Percentiles rank a stretch among this genome's conserved stretches.
These are phyloP conservation scores for Solenopsis fugax DNA, from an alignment of 1,140 invertebrate species.

Conservation along the genomic window DNA sequence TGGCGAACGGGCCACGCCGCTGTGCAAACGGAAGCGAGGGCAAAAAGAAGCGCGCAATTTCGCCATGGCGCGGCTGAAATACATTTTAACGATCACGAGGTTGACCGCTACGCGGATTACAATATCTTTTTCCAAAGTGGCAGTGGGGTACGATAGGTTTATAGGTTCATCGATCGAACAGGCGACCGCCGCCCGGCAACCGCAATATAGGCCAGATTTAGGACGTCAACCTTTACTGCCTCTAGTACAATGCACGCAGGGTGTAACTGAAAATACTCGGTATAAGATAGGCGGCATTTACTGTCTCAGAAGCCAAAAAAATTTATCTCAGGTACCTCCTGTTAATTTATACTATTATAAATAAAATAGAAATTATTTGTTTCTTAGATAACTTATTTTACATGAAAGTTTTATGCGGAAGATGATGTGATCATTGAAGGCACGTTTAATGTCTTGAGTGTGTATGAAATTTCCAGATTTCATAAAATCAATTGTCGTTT, in stretches of 20 bases:
- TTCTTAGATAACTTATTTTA: too few species aligned
- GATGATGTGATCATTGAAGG: neutral
- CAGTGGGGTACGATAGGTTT: conserved; percentile 76
- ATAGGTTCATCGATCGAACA: conserved; percentile 68
- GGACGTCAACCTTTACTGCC: conserved; percentile 60
- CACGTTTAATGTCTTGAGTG: neutral
- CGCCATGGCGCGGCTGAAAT: conserved; percentile 13
- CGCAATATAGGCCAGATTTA: conserved; percentile 76
- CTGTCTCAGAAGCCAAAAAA: neutral
- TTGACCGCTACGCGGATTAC: conserved; percentile 66
- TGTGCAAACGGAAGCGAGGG: neutral
- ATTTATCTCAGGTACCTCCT: neutral
- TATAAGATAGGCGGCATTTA: neutral
- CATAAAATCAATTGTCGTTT: too few species aligned
- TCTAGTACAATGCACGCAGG: conserved; percentile 55
- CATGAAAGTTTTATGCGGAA: neutral
- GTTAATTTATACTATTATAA: neutral
- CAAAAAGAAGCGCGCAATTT: neutral
- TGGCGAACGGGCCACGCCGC: neutral
- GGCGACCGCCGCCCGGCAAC: conserved; percentile 58
- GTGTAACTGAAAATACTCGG: conserved; percentile 33
- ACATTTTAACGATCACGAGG: conserved; percentile 55
- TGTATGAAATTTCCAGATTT: too few species aligned
- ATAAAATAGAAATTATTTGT: neutral
- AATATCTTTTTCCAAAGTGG: conserved; percentile 70